Percentiles rank a stretch among this genome's conserved stretches.
These are phyloP conservation scores for Chironomus tentans DNA, from an alignment of 2,888 invertebrate species.

Conservation along the genomic window DNA sequence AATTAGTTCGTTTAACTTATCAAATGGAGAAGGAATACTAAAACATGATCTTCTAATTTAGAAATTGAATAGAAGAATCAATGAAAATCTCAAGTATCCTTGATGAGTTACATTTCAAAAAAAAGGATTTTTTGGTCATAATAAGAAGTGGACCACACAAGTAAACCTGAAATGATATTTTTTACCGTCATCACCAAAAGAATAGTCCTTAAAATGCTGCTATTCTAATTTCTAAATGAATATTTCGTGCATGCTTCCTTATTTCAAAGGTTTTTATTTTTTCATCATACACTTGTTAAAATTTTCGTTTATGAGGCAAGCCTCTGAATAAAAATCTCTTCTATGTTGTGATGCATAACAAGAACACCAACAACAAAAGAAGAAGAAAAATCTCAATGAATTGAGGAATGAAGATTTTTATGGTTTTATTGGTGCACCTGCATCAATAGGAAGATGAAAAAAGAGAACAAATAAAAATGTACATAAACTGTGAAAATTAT, in stretches of 20 bases:
- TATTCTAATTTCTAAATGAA: not conserved
- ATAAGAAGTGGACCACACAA: not conserved
- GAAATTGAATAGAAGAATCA: too few species aligned
- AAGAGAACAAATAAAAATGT: constrained; percentile 2
- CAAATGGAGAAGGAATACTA: too few species aligned
- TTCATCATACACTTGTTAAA: constrained; percentile 14
- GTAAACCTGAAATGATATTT: not conserved
- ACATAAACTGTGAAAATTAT: not conserved
- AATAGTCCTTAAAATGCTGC: too few species aligned
- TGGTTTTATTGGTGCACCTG: constrained; percentile 14
- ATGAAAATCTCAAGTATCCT: not conserved
- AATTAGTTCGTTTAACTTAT: too few species aligned
- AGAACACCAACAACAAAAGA: not conserved
- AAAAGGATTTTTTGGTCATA: not conserved
- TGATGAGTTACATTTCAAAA: not conserved
- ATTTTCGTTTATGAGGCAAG: not conserved
- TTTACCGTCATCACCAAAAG: too few species aligned
- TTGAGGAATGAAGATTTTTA: constrained; percentile 21
- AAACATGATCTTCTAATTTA: too few species aligned
- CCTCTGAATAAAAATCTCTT: not conserved
- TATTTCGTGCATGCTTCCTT: not conserved
- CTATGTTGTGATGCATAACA: not conserved
- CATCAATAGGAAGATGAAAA: not conserved
- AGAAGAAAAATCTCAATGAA: not conserved
- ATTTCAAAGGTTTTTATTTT: not conserved